phyloP scores from a whole-genome alignment of 2,113 vertebrate genomes.

The Galeopterus variegatus region DNA sequence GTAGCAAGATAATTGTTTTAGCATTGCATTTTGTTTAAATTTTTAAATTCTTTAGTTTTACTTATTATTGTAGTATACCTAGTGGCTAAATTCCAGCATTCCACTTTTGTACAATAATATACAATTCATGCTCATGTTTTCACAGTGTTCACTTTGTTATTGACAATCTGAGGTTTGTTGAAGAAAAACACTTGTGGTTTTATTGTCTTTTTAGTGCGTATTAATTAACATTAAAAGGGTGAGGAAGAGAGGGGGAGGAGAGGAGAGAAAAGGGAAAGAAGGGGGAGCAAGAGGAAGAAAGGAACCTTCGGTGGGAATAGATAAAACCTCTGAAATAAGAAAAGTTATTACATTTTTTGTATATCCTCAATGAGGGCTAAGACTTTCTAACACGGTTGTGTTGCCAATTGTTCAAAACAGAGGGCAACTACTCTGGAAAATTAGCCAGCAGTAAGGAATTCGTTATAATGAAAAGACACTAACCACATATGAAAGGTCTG shows the following conservation, averaged over 20 bases:
- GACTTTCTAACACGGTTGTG: neutral
- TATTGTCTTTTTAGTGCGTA: neutral
- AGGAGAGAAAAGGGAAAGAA: neutral
- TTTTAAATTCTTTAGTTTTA: slow-evolving; percentile 4
- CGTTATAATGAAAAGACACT: neutral
- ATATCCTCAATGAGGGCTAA: neutral
- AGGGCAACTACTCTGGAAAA: neutral
- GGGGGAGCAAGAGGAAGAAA: neutral
- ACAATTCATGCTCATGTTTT: slow-evolving; percentile 18
- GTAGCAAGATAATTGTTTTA: neutral
- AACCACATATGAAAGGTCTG: neutral
- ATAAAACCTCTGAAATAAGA: neutral
- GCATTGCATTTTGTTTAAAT: neutral
- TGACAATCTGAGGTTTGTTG: neutral
- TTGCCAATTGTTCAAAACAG: slow-evolving; percentile 2
- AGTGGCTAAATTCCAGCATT: neutral
- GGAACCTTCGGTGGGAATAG: neutral
- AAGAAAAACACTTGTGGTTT: slow-evolving; percentile 6
- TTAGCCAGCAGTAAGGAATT: slow-evolving; percentile 27
- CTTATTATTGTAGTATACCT: neutral
- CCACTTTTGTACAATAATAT: neutral
- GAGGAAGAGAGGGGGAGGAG: neutral
- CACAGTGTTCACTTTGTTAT: slow-evolving; percentile 21
- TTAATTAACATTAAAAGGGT: slow-evolving; percentile 17
- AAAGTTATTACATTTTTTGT: neutral